These are phyloP conservation scores for Pyrrhia umbra DNA, from an alignment of 2,888 invertebrate genomes.

Conservation along the genomic window DNA sequence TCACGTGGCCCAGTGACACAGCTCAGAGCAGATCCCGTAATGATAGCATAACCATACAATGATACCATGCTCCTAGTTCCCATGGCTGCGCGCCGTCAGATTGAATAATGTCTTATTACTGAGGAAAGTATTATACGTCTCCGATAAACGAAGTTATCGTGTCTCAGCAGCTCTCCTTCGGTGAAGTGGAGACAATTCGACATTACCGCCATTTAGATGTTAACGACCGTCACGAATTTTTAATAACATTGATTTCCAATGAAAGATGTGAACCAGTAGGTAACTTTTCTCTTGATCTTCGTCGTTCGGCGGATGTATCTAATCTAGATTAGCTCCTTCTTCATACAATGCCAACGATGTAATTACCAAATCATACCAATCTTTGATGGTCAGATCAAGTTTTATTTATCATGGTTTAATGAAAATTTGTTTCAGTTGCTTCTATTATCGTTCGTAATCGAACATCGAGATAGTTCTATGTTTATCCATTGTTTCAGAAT, in stretches of 20 bases:
- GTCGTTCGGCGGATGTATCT: conserved; percentile 13
- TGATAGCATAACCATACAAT: conserved; percentile 44
- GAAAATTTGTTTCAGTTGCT: conserved; percentile 41
- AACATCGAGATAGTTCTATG: neutral
- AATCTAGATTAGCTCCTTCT: conserved; percentile 33
- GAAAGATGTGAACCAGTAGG: conserved; percentile 17
- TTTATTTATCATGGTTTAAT: conserved; percentile 39
- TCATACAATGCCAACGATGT: conserved; percentile 9
- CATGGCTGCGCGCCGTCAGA: conserved; percentile 32
- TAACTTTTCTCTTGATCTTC: conserved; percentile 36
- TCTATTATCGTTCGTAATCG: conserved; percentile 33
- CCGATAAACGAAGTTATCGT: conserved; percentile 2
- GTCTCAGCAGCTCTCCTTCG: conserved; percentile 1
- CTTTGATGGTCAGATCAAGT: conserved; percentile 28
- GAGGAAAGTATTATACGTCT: too few relatives aligned
- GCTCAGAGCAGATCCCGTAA: conserved; percentile 44
- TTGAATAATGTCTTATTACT: conserved; percentile 50
- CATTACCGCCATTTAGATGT: conserved; percentile 10
- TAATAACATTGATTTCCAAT: conserved; percentile 9
- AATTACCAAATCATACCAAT: conserved; percentile 33
- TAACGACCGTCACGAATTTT: conserved; percentile 33
- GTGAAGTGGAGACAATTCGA: conserved; percentile 4
- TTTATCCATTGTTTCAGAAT: conserved; percentile 18
- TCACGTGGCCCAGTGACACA: conserved; percentile 53
- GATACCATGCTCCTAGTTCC: conserved; percentile 33